Conservation (phyloP, 2,888 invertebrate genomes). For the Drosophila monieri region DNA sequence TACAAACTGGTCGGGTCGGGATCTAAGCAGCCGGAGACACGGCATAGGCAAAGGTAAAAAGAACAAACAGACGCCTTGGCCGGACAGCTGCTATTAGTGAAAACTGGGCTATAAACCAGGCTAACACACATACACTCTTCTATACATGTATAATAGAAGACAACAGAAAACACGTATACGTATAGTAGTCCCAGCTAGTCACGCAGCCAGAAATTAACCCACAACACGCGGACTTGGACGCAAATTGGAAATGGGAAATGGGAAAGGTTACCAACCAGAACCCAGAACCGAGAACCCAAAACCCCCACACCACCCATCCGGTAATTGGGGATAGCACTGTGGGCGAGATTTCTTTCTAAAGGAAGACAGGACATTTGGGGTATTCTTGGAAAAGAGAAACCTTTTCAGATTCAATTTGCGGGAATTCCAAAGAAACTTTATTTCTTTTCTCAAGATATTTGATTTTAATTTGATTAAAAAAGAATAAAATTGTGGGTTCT, state of each 20-base stretch:
- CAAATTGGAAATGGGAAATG: conserved; percentile 39
- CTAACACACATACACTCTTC: not conserved
- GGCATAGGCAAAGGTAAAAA: conserved; percentile 10
- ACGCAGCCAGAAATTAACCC: conserved; percentile 48
- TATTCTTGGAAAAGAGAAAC: not conserved
- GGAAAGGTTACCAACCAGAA: conserved; percentile 24
- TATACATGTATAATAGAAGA: not conserved
- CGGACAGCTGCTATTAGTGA: conserved; percentile 44
- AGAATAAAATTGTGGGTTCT: too few relatives aligned
- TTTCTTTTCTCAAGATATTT: not conserved
- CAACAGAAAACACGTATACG: conserved; percentile 7
- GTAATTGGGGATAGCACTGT: conserved; percentile 41
- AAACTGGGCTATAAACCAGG: conserved; percentile 23
- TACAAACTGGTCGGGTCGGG: conserved; percentile 46
- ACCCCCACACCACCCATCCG: conserved; percentile 29
- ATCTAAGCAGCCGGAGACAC: conserved; percentile 20
- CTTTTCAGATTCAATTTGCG: not conserved
- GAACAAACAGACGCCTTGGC: conserved; percentile 33
- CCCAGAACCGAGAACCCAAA: conserved; percentile 24
- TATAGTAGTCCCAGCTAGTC: conserved; percentile 29
- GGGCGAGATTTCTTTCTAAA: conserved; percentile 8
- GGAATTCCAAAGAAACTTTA: not conserved
- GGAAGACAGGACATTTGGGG: conserved; percentile 1
- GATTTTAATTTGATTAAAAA: not conserved
- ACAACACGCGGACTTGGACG: conserved; percentile 47